phyloP scores from a whole-genome alignment of 2,113 vertebrate species.

The Ochotona curzoniae region DNA sequence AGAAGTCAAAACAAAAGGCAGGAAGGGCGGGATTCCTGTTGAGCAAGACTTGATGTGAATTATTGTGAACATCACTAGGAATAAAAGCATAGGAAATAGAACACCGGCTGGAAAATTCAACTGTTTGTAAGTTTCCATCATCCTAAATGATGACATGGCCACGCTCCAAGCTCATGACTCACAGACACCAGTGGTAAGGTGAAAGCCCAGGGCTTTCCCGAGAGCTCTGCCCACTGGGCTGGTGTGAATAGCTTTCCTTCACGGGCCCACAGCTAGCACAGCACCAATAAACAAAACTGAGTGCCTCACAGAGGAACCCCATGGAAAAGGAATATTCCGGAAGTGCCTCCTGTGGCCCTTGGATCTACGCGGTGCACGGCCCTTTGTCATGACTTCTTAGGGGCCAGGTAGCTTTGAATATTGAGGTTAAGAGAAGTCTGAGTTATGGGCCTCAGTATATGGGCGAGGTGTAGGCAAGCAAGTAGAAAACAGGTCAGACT shows the following conservation, averaged over 20 bases:
- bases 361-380: slow-evolving; percentile 49
- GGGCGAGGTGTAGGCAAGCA: neutral
- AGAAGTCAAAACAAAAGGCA: neutral
- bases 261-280: neutral
- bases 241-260: neutral
- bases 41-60: neutral
- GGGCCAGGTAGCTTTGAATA: neutral
- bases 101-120: neutral
- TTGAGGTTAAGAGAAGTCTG: slow-evolving; percentile 73
- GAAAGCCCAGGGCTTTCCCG: slow-evolving; percentile 56
- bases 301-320: neutral
- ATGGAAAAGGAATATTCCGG: neutral
- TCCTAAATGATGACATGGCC: slow-evolving; percentile 32
- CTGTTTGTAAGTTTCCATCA: neutral
- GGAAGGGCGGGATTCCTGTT: neutral
- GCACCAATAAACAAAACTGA: neutral
- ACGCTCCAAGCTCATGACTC: slow-evolving; percentile 56
- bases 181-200: slow-evolving; percentile 58
- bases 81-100: slow-evolving; percentile 52
- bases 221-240: neutral
- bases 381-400: slow-evolving; percentile 38
- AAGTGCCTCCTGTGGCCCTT: slow-evolving; percentile 54
- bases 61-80: slow-evolving; percentile 40
- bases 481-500: slow-evolving; percentile 81
- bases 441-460: slow-evolving; percentile 54